These are phyloP conservation scores for Nemopilema nomurai DNA, from an alignment of 30 jellyfish, hydroid and myxozoan genomes.

Conservation along the genomic window DNA sequence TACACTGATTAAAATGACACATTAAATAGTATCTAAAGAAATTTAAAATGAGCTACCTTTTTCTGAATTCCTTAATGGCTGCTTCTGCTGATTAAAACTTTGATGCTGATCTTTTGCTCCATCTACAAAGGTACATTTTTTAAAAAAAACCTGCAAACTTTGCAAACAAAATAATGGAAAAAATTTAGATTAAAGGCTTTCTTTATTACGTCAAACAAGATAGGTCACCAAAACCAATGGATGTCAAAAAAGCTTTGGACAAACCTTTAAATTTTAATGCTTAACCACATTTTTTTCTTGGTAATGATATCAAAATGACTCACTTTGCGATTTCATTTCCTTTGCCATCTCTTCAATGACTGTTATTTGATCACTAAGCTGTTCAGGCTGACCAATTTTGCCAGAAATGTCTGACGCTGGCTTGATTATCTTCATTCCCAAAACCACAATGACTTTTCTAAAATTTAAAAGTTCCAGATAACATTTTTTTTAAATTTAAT, in stretches of 20 bases:
- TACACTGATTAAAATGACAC: too few relatives aligned
- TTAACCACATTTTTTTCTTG: too few relatives aligned
- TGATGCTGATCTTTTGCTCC: not conserved
- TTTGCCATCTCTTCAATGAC: conserved; percentile 54
- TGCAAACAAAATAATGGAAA: too few relatives aligned
- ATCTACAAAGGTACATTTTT: not conserved
- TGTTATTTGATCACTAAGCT: conserved; percentile 49
- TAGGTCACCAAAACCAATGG: too few relatives aligned
- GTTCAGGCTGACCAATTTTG: conserved; percentile 88
- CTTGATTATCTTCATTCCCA: conserved; percentile 72
- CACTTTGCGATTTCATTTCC: conserved; percentile 13
- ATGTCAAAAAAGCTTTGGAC: too few relatives aligned
- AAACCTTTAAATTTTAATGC: too few relatives aligned
- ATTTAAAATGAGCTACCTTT: not conserved
- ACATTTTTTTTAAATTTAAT: too few relatives aligned
- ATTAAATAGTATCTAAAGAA: too few relatives aligned
- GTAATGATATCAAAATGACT: too few relatives aligned
- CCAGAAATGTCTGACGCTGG: conserved; percentile 81
- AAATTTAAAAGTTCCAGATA: not conserved
- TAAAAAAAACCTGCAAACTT: not conserved
- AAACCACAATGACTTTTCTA: conserved; percentile 81
- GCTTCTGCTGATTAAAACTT: not conserved
- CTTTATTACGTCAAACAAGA: too few relatives aligned
- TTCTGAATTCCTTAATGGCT: not conserved
- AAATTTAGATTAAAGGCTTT: not conserved